A percentile compares a stretch with the other conserved stretches of the same genome.
These are phyloP conservation scores for Diploscapter pachys DNA, from an alignment of 1,140 invertebrate species.

Conservation along the genomic window DNA sequence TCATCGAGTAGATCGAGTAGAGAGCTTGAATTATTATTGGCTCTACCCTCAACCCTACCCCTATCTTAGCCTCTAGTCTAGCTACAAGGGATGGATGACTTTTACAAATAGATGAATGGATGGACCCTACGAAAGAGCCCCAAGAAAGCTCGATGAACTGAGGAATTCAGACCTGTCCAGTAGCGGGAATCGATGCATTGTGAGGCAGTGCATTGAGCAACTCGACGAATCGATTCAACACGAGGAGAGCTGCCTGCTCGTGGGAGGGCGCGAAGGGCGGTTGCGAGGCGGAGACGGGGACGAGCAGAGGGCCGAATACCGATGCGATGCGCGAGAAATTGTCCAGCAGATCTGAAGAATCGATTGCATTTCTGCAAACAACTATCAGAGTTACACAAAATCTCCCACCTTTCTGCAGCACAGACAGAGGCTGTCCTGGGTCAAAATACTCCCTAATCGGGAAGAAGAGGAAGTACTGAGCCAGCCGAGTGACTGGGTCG, in stretches of 20 bases:
- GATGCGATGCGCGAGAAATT: constrained; percentile 17
- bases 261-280: constrained; percentile 31
- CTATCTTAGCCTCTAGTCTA: no score
- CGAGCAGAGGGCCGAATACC: constrained; percentile 25
- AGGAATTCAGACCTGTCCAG: constrained; percentile 5
- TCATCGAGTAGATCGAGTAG: no score
- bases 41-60: no score
- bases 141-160: no score
- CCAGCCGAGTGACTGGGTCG: constrained; percentile 18
- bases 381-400: background rate
- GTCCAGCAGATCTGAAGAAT: constrained; percentile 20
- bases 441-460: constrained; percentile 22
- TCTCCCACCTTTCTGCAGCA: constrained; percentile 13
- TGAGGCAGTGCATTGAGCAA: constrained; percentile 22
- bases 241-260: constrained; percentile 9
- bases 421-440: constrained; percentile 11
- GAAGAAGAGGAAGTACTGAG: constrained; percentile 26
- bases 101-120: no score
- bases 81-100: no score
- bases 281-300: constrained; percentile 15
- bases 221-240: constrained; percentile 29
- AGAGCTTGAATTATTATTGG: no score
- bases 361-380: background rate
- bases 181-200: constrained; percentile 21
- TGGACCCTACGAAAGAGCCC: no score